Evolutionary conservation across 2,888 invertebrate genomes (phyloP), one percentile per base, ranked within the genome.

Genomic region (Dioctria linearis): DNA sequence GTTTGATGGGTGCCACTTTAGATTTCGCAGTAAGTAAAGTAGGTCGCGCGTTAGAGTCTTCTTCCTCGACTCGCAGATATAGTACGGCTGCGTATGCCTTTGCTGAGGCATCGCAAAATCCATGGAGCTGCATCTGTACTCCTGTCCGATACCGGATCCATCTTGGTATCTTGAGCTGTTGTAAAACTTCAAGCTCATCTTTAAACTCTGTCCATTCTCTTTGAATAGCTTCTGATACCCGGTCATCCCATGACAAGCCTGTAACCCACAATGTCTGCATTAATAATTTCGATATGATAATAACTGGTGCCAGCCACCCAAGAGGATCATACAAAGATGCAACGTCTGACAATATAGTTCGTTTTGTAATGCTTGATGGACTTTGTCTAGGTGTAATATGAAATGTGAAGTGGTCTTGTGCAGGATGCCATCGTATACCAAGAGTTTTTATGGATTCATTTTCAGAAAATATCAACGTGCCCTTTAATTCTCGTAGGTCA

Each of bases 401-500:
- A 49, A 49, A 49, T 9, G 49, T 6, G 9, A 49, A 49, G 49
- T 9, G 9, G 49, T 49, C 49, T 5, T 49, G 5, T 49, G 5
- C 9, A 9, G 49, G 49, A 49, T 49, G 5, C 49, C 49, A 49
- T 9, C 9, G 49, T 49, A 49, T 9, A 6, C 49, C 49, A 49
- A 49, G 49, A 5, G 49, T 49, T 5, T 5, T 49, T 49, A 49
- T 49, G 9, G 9, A 5, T 49, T 49, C 49, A 49, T 49, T 49
- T 49, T 9, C 49, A 6, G 9, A 9, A 49, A 49, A 5, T 5
- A 9, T 49, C 9, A 49, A 49, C 9, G 5, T 49, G 49, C 5
- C 5, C 9, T 49, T 49, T 49, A 49, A 49, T 49, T 49, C 49
- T 9, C 65, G n/a, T 59, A 49, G n/a, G 75, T 65, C n/a, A n/a